Base-by-base conservation (phyloP, 1,140 invertebrate species). In the Oncopeltus fasciatus region DNA sequence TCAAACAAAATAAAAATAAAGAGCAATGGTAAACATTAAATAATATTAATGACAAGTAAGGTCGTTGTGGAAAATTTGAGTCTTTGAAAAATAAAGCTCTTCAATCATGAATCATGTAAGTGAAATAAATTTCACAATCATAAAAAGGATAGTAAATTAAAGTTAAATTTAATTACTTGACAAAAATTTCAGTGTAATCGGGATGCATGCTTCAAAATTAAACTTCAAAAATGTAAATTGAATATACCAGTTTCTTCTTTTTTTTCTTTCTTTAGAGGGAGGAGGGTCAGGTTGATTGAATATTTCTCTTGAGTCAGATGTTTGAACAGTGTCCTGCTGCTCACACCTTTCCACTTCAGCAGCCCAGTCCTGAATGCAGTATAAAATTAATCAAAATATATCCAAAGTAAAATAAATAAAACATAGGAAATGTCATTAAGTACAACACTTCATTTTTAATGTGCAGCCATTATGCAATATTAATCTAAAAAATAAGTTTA, bases 321-420 rank as follows among this genome's bases (percentile, higher is more conserved):
- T 20, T n/a, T 27, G 21, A 26, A 49, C 9, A 33, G 28, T 57
- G 8, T 57, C 56, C 24, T 33, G 28, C 26, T 57, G 26, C 21
- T 57, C 56, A 33, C 56, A 33, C 56, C 56, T 58, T 51, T 63
- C 62, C 1, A 63, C 62, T 59, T 63, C 62, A 49, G 62, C 62
- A 29, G 62, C 62, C 62, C 62, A 63, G 49, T 63, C 62, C 62
- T 63, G 46, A 46, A 56, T 27, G 16, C 16, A 56, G 16, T 21
- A 9, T 56, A 21, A n/a, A n/a, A n/a, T n/a, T n/a, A n/a, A n/a
- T n/a, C 2, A 56, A 29, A 5, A 4, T 20, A 20, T 18, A 46
- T 46, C 21, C 18, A 20, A 46, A 46, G n/a, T 46, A 20, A 20
- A 20, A 46, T 9, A 9, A 20, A n/a, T 20, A 44, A 46, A 46